Evolutionary conservation across 2,797 vertebrate species (phyloP), one percentile per base, ranked within the genome.

Genomic region (Melanogrammus aeglefinus): DNA sequence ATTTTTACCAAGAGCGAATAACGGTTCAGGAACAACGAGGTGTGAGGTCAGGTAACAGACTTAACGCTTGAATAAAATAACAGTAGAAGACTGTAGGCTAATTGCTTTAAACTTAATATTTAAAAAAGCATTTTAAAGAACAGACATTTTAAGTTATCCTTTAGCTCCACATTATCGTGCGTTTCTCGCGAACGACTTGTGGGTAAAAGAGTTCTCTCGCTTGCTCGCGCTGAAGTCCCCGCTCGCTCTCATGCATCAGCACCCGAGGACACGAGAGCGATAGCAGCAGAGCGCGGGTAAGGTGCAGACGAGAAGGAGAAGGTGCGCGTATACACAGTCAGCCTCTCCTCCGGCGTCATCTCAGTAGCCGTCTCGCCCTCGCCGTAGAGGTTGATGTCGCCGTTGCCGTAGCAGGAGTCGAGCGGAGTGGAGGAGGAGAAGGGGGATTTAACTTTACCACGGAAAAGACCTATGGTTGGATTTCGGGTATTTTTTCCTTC

Each of bases 401-500:
- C 35, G 92, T 92, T 84, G 91, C 93, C 94, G 93, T 94, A 91
- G 95, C 89, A 92, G 89, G 89, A 83, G 87, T 92, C 87, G 92
- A 86, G 91, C 78, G 90, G 86, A 90, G 92, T 91, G 92, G 90
- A 91, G 92, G 92, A 94, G 85, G 94, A 90, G 90, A 90, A 79
- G n/a, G 70, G 70, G 33, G 70, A 72, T 69, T 27, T 69, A 69
- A 69, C 63, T 69, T 69, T 27, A 27, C 63, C 29, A 35, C 70
- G 29, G 70, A 18, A 18, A 73, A 73, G 83, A 78, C 94, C 95
- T 97, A 97, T 97, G 96, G 94, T 93, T 91, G 96, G 96, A 96
- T 92, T 96, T 95, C 94, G 95, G 94, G 96, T 79, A 89, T 91
- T 91, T 94, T 92, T 92, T 92, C 94, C 95, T 93, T 96, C 96